A percentile compares a stretch with the other conserved stretches of the same genome.
These are phyloP conservation scores for Macrotrachela quadricornifera DNA, from an alignment of 1,140 invertebrate genomes.

Conservation along the genomic window DNA sequence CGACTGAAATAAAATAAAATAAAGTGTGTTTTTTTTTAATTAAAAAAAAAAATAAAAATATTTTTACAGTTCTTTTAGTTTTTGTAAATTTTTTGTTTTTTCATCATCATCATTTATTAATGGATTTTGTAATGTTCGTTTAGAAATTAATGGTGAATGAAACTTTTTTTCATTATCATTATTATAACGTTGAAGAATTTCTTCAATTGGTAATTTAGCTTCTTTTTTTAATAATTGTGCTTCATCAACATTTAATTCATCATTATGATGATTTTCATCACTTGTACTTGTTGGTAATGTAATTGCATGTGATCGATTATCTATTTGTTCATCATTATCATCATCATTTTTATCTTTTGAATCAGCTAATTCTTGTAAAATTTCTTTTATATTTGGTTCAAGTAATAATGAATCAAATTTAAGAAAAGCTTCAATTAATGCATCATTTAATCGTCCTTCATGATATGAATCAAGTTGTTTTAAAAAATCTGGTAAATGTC, in stretches of 20 bases:
- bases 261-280: conserved; percentile 3
- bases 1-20: too few species aligned
- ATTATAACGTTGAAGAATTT: conserved; percentile 3
- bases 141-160: too few species aligned
- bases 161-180: neutral
- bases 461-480: conserved; percentile 56
- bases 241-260: neutral
- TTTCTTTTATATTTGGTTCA: neutral
- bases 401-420: conserved; percentile 59
- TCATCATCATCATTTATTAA: too few species aligned
- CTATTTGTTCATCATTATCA: neutral
- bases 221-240: neutral
- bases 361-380: neutral
- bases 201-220: conserved; percentile 5
- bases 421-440: conserved; percentile 64
- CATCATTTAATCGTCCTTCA: conserved; percentile 47
- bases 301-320: neutral
- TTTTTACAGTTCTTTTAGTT: too few species aligned
- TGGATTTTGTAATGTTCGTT: too few species aligned
- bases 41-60: too few species aligned
- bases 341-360: too few species aligned
- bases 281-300: neutral
- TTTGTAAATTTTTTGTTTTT: too few species aligned
- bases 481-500: conserved; percentile 62
- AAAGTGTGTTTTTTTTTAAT: too few species aligned